These are phyloP conservation scores for Enteromius afrohamiltoni DNA, from an alignment of 2,797 vertebrate genomes.

Conservation along the genomic window DNA sequence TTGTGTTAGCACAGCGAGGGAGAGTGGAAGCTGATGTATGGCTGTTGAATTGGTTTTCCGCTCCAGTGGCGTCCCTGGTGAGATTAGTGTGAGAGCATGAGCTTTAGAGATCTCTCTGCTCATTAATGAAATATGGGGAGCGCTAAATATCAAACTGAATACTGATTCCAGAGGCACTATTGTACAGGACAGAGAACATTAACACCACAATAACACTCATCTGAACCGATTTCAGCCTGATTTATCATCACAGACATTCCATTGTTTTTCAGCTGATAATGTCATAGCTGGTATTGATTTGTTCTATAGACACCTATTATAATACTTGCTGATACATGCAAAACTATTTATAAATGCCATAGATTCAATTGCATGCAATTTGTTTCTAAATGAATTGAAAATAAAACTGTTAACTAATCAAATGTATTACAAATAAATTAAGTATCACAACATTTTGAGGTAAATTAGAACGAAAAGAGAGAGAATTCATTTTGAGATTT, in stretches of 20 bases:
- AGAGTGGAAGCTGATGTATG: slow-evolving; percentile 37
- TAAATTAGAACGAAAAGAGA: neutral
- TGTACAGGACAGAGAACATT: slow-evolving; percentile 15
- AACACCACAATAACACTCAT: slow-evolving; percentile 10
- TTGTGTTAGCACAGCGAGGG: slow-evolving; percentile 29
- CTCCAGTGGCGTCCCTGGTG: slow-evolving; percentile 36
- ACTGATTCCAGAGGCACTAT: slow-evolving; percentile 38
- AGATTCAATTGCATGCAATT: neutral
- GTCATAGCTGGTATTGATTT: slow-evolving; percentile 1
- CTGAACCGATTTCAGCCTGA: neutral
- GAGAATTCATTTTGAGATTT: neutral
- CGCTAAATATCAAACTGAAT: slow-evolving; percentile 46
- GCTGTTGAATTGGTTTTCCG: slow-evolving; percentile 46
- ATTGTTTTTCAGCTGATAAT: slow-evolving; percentile 2
- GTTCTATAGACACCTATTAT: neutral
- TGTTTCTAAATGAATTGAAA: neutral
- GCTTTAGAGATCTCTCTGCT: slow-evolving; percentile 55
- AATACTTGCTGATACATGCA: neutral
- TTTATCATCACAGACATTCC: slow-evolving; percentile 12
- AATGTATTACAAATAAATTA: neutral
- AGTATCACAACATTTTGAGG: neutral
- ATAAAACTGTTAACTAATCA: neutral
- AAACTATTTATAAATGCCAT: neutral
- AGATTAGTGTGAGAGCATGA: slow-evolving; percentile 49
- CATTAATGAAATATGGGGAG: slow-evolving; percentile 61